Evolutionary conservation across 1,140 invertebrate species (phyloP).

Genomic region (Drosophila bocqueti): DNA sequence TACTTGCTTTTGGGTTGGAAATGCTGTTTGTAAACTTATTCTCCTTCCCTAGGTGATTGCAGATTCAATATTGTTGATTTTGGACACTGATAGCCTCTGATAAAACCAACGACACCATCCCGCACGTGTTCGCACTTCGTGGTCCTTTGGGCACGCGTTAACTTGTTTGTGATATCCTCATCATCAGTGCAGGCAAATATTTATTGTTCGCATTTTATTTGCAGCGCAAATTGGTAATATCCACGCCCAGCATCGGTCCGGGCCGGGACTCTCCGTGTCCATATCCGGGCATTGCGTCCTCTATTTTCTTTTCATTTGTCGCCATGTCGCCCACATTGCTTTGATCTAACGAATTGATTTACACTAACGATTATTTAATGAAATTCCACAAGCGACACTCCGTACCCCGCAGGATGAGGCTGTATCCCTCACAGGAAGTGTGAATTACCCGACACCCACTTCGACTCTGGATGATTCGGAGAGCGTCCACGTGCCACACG

Average conservation of each 20-base stretch:
- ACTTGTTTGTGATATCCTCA: constrained; percentile 60
- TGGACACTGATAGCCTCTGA: constrained; percentile 66
- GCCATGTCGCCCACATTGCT: constrained; percentile 71
- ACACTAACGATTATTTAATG: constrained; percentile 83
- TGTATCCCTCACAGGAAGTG: constrained; percentile 65
- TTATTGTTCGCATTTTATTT: constrained; percentile 64
- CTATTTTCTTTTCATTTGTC: constrained; percentile 81
- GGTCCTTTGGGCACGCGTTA: constrained; percentile 66
- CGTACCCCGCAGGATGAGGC: not conserved
- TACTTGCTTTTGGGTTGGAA: not conserved
- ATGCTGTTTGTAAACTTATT: no score
- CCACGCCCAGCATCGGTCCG: constrained; percentile 21
- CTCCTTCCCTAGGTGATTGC: constrained; percentile 8
- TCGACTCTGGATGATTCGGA: constrained; percentile 7
- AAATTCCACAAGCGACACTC: constrained; percentile 60
- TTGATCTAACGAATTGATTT: constrained; percentile 82
- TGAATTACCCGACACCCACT: constrained; percentile 72
- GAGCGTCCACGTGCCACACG: constrained; percentile 56
- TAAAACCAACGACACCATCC: constrained; percentile 19
- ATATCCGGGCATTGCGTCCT: constrained; percentile 40
- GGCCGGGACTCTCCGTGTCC: not conserved
- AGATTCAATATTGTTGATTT: constrained; percentile 73
- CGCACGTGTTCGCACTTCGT: constrained; percentile 79
- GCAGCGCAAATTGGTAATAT: constrained; percentile 73
- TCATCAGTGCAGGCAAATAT: constrained; percentile 64